A percentile compares a stretch with the other conserved stretches of the same genome.
phyloP scores from a whole-genome alignment of 2,113 vertebrate species.

The Neogale vison region DNA sequence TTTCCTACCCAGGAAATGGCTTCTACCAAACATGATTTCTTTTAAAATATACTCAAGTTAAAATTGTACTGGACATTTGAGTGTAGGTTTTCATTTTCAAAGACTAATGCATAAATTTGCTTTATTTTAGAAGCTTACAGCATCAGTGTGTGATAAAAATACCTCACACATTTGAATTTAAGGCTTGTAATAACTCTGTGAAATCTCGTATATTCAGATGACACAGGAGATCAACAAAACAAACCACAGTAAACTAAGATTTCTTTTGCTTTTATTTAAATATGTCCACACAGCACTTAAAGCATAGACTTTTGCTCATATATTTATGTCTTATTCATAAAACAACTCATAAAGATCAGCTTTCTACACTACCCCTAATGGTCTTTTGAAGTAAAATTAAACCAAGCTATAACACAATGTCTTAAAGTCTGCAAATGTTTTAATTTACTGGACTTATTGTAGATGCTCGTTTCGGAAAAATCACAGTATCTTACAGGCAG shows the following conservation, averaged over 20 bases:
- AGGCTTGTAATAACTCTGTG: slow-evolving; percentile 1
- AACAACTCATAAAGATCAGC: slow-evolving; percentile 6
- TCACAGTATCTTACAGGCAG: neutral
- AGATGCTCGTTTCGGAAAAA: neutral
- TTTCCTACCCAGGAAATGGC: neutral
- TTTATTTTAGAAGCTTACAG: slow-evolving; percentile 46
- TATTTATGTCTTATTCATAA: slow-evolving; percentile 47
- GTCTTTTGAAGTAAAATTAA: slow-evolving; percentile 49
- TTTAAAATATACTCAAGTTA: neutral
- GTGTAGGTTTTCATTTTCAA: slow-evolving; percentile 48
- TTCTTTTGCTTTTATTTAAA: slow-evolving; percentile 20
- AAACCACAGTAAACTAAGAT: neutral
- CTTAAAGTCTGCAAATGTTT: neutral
- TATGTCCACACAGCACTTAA: neutral
- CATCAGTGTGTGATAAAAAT: neutral
- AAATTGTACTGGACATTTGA: neutral
- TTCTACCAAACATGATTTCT: neutral
- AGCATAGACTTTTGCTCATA: neutral
- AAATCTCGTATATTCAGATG: neutral
- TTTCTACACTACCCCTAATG: neutral
- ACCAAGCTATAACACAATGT: slow-evolving; percentile 15
- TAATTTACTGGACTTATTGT: neutral
- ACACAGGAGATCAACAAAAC: neutral
- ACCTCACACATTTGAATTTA: neutral
- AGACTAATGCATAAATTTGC: slow-evolving; percentile 4